Conservation (phyloP, 2,888 invertebrate species). For the Agrilus biguttatus region DNA sequence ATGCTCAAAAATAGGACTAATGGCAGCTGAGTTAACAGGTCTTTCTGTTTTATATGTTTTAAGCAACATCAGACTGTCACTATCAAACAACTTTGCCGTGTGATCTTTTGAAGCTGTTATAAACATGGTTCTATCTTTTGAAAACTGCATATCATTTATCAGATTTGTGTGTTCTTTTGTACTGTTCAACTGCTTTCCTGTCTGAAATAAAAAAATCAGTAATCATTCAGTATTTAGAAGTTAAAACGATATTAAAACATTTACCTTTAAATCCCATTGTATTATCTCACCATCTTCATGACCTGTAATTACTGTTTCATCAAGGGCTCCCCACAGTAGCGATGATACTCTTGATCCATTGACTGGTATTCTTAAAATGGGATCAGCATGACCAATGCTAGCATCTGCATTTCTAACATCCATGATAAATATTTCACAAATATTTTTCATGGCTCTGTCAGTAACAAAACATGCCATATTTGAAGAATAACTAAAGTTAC, state of each 20-base stretch:
- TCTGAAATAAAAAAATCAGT: constrained; percentile 35
- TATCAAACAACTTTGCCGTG: constrained; percentile 89
- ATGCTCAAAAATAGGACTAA: constrained; percentile 91
- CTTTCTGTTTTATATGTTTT: constrained; percentile 97
- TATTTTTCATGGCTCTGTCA: constrained; percentile 81
- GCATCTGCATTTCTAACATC: constrained; percentile 68
- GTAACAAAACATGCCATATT: constrained; percentile 87
- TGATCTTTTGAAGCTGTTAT: constrained; percentile 95
- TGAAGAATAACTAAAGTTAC: constrained; percentile 84
- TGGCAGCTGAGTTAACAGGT: constrained; percentile 94
- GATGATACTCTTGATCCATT: constrained; percentile 77
- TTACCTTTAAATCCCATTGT: constrained; percentile 82
- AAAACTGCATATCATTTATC: constrained; percentile 94
- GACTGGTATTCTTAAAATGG: constrained; percentile 67
- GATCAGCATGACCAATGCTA: constrained; percentile 50
- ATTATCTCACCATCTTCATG: constrained; percentile 88
- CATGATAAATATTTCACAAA: constrained; percentile 80
- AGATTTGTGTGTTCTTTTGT: constrained; percentile 70
- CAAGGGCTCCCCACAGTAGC: constrained; percentile 86
- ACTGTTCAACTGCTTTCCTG: constrained; percentile 65
- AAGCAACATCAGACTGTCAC: constrained; percentile 67
- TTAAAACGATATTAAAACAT: constrained; percentile 1
- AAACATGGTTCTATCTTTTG: constrained; percentile 87
- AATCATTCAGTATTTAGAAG: constrained; percentile 1
- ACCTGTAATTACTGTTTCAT: constrained; percentile 82